These are phyloP conservation scores for Sphenopsis melanotis DNA, from an alignment of 2,797 vertebrate genomes.

Conservation along the genomic window DNA sequence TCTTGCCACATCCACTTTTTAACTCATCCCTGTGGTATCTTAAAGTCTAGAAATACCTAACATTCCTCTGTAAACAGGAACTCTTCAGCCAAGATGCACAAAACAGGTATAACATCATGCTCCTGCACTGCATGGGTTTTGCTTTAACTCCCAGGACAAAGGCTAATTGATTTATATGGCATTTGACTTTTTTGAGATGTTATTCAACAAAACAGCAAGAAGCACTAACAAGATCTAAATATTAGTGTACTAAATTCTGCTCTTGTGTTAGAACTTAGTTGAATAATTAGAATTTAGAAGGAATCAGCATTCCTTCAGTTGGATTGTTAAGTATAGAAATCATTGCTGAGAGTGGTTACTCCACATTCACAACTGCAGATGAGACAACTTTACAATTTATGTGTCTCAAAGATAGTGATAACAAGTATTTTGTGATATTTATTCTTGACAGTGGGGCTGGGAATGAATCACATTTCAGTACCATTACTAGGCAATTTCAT, in stretches of 20 bases:
- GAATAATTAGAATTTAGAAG: neutral
- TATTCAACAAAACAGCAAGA: neutral
- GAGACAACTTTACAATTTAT: neutral
- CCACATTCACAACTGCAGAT: neutral
- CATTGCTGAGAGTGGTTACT: neutral
- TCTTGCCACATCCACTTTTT: neutral
- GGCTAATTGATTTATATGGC: neutral
- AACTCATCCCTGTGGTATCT: neutral
- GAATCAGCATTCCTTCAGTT: neutral
- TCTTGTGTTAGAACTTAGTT: neutral
- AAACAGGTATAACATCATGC: neutral
- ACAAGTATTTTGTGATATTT: neutral
- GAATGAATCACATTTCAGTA: neutral
- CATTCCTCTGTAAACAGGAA: neutral
- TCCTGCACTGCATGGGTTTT: neutral
- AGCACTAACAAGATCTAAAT: neutral
- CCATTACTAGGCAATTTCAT: neutral
- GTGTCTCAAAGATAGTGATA: neutral
- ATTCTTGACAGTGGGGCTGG: neutral
- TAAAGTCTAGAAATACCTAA: neutral
- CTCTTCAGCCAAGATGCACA: neutral
- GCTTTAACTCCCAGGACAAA: neutral
- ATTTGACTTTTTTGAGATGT: neutral
- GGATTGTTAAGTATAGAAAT: neutral
- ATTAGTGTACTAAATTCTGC: neutral